A percentile compares a stretch with the other conserved stretches of the same genome.
These are phyloP conservation scores for Escarpia spicata DNA, from an alignment of 2,888 invertebrate species.

Conservation along the genomic window DNA sequence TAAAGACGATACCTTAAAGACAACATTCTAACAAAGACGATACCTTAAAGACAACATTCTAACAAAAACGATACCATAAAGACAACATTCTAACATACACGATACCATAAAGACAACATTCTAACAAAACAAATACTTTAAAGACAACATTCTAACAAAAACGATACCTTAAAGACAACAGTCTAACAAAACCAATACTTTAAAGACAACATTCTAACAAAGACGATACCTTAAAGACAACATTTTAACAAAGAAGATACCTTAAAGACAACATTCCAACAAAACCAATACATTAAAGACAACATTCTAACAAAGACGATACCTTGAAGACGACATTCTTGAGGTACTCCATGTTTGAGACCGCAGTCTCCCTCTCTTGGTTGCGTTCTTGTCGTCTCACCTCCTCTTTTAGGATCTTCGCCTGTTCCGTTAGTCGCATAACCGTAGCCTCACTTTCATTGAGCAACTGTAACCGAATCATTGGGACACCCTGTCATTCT, in stretches of 20 bases:
- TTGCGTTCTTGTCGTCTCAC: conserved; percentile 86
- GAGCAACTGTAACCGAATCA: conserved; percentile 59
- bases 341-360: conserved; percentile 92
- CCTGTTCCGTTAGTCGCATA: conserved; percentile 84
- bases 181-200: conserved; percentile 71
- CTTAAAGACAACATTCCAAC: conserved; percentile 71
- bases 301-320: conserved; percentile 38
- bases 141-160: conserved; percentile 62
- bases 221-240: too few species aligned
- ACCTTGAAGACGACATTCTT: conserved; percentile 95
- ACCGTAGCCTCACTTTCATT: conserved; percentile 82
- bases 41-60: too few species aligned
- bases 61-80: too few species aligned
- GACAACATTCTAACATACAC: too few species aligned
- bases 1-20: too few species aligned
- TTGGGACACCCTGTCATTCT: not conserved
- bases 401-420: conserved; percentile 85
- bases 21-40: too few species aligned
- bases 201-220: conserved; percentile 67
- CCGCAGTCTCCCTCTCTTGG: conserved; percentile 75
- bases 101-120: too few species aligned
- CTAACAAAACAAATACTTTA: conserved; percentile 73
- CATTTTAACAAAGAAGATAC: conserved; percentile 67
- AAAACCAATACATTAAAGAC: too few species aligned
- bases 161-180: too few species aligned